phyloP scores from a whole-genome alignment of 2,888 invertebrate genomes.

The Mythimna impura region DNA sequence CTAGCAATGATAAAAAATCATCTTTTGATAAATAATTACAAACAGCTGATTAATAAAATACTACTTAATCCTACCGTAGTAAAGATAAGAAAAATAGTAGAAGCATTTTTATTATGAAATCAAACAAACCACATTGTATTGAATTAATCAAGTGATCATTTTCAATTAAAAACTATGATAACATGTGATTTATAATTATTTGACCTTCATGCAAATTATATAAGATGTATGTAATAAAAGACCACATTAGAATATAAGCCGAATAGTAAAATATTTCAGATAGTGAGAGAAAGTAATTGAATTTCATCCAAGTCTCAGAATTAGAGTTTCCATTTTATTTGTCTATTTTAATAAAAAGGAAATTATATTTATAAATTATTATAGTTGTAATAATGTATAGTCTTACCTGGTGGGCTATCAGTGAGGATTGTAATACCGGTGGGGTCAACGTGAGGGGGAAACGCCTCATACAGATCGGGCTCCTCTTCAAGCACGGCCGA shows the following conservation, averaged over 20 bases:
- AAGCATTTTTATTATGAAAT: conserved; percentile 17
- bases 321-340: neutral
- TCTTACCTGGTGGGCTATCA: conserved; percentile 91
- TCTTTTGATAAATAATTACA: conserved; percentile 22
- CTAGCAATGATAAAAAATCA: conserved; percentile 10
- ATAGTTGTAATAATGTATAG: conserved; percentile 6
- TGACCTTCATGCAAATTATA: conserved; percentile 56
- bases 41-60: conserved; percentile 19
- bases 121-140: conserved; percentile 27
- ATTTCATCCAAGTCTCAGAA: neutral
- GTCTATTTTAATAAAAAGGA: neutral
- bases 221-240: conserved; percentile 35
- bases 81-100: conserved; percentile 25
- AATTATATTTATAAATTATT: neutral
- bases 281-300: neutral
- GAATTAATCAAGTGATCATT: conserved; percentile 45
- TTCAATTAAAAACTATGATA: conserved; percentile 37
- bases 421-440: conserved; percentile 94
- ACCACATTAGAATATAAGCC: conserved; percentile 8
- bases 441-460: conserved; percentile 95
- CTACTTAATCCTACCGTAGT: neutral
- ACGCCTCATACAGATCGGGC: conserved; percentile 94
- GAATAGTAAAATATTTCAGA: conserved; percentile 12
- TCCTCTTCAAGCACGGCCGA: conserved; percentile 94
- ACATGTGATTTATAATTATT: conserved; percentile 31